Evolutionary conservation across 2,113 vertebrate genomes (phyloP).

Genomic region (Gadus chalcogrammus): DNA sequence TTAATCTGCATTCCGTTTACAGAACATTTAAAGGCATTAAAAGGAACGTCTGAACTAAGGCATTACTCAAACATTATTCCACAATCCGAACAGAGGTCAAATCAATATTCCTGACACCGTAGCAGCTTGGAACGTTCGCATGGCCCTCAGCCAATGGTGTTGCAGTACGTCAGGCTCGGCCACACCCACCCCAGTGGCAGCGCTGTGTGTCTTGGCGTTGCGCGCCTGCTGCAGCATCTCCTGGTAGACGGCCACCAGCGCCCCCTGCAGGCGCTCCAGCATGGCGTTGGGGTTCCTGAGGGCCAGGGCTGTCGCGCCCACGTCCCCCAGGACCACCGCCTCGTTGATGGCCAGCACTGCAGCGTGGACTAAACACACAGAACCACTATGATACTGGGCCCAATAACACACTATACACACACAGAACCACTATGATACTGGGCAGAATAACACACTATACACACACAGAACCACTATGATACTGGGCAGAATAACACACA

Average conservation of each 20-base stretch:
- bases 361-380: conserved; percentile 76
- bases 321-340: conserved; percentile 76
- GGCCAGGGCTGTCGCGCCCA: conserved; percentile 63
- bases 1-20: too few species aligned
- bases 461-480: too few species aligned
- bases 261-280: conserved; percentile 70
- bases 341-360: conserved; percentile 91
- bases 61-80: too few species aligned
- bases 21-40: too few species aligned
- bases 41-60: too few species aligned
- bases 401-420: too few species aligned
- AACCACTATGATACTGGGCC: too few species aligned
- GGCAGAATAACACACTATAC: too few species aligned
- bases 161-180: not conserved
- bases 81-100: too few species aligned
- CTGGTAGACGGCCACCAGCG: conserved; percentile 79
- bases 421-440: too few species aligned
- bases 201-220: conserved; percentile 63
- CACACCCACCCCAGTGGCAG: conserved; percentile 51
- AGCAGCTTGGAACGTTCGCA: not conserved
- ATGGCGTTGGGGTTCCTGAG: conserved; percentile 82
- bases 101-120: not conserved
- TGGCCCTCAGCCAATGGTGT: not conserved
- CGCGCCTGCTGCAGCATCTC: conserved; percentile 79
- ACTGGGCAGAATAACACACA: too few species aligned